phyloP scores from a whole-genome alignment of 2,888 invertebrate genomes.

The Pherbina coryleti region DNA sequence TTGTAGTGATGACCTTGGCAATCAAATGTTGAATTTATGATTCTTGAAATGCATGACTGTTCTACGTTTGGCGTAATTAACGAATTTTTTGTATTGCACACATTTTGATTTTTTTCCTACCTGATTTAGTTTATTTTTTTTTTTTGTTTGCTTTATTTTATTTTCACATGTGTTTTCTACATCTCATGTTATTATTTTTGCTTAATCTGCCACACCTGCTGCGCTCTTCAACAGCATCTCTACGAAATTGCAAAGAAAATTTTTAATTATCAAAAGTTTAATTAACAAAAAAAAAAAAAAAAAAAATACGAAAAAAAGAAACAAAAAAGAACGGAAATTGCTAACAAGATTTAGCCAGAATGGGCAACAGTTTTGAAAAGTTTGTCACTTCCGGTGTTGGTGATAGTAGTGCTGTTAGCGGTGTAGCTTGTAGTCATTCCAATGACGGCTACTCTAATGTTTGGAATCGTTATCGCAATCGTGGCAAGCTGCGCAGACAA shows the following conservation, averaged over 20 bases:
- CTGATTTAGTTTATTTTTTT: not conserved
- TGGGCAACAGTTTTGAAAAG: slow-evolving; percentile 66
- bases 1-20: not conserved
- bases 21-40: not conserved
- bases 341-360: slow-evolving; percentile 39
- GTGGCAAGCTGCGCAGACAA: slow-evolving; percentile 30
- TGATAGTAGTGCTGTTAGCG: slow-evolving; percentile 4
- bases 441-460: slow-evolving; percentile 30
- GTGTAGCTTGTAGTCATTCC: slow-evolving; percentile 28
- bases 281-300: slow-evolving; percentile 2
- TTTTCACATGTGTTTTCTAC: not conserved
- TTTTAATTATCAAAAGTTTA: not conserved
- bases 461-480: slow-evolving; percentile 47
- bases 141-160: not conserved
- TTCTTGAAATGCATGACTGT: not conserved
- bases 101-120: not conserved
- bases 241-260: not conserved
- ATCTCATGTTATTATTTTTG: not conserved
- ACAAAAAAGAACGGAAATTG: not conserved
- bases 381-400: slow-evolving; percentile 44
- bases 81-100: not conserved
- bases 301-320: slow-evolving; percentile 19
- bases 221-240: not conserved
- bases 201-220: slow-evolving; percentile 10
- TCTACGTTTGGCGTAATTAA: not conserved